Evolutionary conservation across 2,113 vertebrate species (phyloP).

Genomic region (Festucalex cinctus): DNA sequence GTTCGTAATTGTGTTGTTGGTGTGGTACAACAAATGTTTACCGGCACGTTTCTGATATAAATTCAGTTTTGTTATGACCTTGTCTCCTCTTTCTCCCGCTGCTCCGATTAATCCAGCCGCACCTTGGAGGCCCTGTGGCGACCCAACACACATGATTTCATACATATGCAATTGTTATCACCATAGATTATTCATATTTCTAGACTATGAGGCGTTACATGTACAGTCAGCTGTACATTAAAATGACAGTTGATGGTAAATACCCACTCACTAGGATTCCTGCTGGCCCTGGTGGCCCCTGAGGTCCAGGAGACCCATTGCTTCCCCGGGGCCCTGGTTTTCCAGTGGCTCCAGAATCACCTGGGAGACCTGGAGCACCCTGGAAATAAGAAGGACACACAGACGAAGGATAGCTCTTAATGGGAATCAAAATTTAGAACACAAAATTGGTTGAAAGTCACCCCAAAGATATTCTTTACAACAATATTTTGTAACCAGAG

Average conservation of each 20-base stretch:
- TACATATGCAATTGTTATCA: not conserved
- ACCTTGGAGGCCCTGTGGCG: constrained; percentile 72
- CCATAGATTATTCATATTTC: not conserved
- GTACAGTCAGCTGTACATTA: not conserved
- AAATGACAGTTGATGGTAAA: constrained; percentile 24
- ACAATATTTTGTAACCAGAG: too few relatives aligned
- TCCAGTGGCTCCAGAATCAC: constrained; percentile 66
- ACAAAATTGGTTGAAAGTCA: not conserved
- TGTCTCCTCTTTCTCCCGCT: constrained; percentile 75
- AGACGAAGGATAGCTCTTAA: too few relatives aligned
- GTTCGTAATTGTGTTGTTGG: not conserved
- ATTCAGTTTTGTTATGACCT: constrained; percentile 71
- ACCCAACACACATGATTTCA: constrained; percentile 10
- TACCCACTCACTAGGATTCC: constrained; percentile 81
- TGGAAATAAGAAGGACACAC: constrained; percentile 37
- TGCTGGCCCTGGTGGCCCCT: constrained; percentile 64
- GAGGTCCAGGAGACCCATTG: constrained; percentile 61
- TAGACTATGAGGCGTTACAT: not conserved
- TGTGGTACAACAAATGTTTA: not conserved
- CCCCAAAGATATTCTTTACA: too few relatives aligned
- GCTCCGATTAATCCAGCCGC: constrained; percentile 64
- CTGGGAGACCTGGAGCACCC: constrained; percentile 74
- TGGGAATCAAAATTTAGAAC: not conserved
- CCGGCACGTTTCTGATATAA: too few relatives aligned
- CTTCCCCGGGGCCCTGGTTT: constrained; percentile 76